A percentile compares a stretch with the other conserved stretches of the same genome.
phyloP scores from a whole-genome alignment of 2,888 invertebrate species.

The Erebia palarica region DNA sequence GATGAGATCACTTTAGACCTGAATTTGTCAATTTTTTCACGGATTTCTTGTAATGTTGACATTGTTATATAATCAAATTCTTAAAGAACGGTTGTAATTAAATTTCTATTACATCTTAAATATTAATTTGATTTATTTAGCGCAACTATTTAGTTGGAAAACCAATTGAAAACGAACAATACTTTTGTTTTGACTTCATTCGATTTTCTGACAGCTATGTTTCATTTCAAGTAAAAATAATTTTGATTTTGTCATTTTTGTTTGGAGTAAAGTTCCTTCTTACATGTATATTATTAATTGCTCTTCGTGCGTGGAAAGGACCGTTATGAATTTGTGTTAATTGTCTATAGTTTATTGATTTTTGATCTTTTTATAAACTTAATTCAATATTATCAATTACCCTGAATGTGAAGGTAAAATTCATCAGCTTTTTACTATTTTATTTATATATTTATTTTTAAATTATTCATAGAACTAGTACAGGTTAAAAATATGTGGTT shows the following conservation, averaged over 20 bases:
- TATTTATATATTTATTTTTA: too few species aligned
- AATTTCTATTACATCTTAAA: constrained; percentile 9
- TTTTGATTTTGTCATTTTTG: neutral
- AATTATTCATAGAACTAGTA: neutral
- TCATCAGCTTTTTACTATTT: neutral
- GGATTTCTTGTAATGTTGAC: constrained; percentile 46
- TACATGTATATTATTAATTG: neutral
- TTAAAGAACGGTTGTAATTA: neutral
- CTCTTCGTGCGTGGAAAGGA: constrained; percentile 14
- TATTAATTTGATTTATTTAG: neutral
- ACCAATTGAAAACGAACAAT: constrained; percentile 9
- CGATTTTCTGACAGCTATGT: constrained; percentile 13
- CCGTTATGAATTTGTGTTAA: neutral
- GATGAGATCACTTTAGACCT: constrained; percentile 50
- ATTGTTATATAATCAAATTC: constrained; percentile 15
- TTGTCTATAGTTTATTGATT: constrained; percentile 19
- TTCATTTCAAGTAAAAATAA: constrained; percentile 15
- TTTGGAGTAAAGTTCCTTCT: neutral
- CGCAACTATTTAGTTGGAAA: neutral
- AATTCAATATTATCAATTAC: too few species aligned
- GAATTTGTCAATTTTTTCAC: constrained; percentile 54
- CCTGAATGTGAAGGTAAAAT: neutral
- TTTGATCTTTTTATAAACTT: neutral
- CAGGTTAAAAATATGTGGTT: constrained; percentile 10
- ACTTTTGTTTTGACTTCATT: constrained; percentile 16